Evolutionary conservation across 1,140 invertebrate species (phyloP).

Genomic region (Brachionus sp.): DNA sequence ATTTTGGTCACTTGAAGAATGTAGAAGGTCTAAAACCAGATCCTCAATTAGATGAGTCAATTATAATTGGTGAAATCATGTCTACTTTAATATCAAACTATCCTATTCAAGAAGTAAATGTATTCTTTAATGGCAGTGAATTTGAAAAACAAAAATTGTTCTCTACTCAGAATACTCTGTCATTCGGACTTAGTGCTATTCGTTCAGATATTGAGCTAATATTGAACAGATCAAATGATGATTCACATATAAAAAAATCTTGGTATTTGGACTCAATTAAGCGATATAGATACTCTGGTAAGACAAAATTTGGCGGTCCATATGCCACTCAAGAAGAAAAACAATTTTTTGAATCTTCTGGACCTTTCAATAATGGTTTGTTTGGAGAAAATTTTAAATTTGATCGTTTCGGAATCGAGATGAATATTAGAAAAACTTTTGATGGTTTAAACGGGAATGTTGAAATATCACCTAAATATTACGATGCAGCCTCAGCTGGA

Average conservation of each 20-base stretch:
- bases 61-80: constrained; percentile 23
- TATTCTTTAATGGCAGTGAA: constrained; percentile 43
- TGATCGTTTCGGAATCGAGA: constrained; percentile 39
- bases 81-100: constrained; percentile 13
- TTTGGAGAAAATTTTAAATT: background rate
- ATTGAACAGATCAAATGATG: constrained; percentile 20
- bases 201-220: constrained; percentile 40
- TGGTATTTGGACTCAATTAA: constrained; percentile 36
- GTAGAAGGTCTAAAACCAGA: constrained; percentile 21
- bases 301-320: background rate
- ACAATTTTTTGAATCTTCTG: background rate
- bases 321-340: constrained; percentile 9
- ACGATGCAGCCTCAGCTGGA: constrained; percentile 38
- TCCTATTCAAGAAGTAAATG: constrained; percentile 30
- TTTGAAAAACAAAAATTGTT: constrained; percentile 45
- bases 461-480: constrained; percentile 25
- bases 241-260: constrained; percentile 36
- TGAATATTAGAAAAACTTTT: constrained; percentile 34
- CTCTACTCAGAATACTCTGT: constrained; percentile 10
- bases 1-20: background rate
- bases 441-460: constrained; percentile 31
- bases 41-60: constrained; percentile 38
- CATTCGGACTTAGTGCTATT: constrained; percentile 13
- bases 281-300: background rate
- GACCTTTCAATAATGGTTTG: background rate